A percentile compares a stretch with the other conserved stretches of the same genome.
Evolutionary conservation across 2,888 invertebrate species (phyloP).

Genomic region (Thecophora atra): DNA sequence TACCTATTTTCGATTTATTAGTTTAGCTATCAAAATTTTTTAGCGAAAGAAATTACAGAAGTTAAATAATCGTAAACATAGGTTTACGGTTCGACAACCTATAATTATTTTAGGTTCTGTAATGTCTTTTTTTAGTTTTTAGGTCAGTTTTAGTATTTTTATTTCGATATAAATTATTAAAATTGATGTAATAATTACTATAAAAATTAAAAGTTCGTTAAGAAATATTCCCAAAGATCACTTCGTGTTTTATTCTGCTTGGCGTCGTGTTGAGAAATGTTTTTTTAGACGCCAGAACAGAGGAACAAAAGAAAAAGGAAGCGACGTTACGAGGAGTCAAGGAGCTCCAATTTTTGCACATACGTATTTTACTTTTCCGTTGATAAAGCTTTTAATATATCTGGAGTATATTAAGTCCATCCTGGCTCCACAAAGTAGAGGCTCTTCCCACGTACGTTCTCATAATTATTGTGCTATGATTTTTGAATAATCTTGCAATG

Average conservation of each 20-base stretch:
- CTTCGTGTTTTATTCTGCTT: too few species aligned
- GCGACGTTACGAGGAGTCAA: too few species aligned
- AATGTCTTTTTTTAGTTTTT: constrained; percentile 40
- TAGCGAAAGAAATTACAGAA: constrained; percentile 42
- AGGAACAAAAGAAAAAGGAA: too few species aligned
- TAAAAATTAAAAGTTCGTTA: constrained; percentile 3
- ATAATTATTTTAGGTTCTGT: constrained; percentile 44
- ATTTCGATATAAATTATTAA: constrained; percentile 21
- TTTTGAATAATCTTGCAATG: neutral
- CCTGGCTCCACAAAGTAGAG: too few species aligned
- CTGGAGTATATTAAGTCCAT: too few species aligned
- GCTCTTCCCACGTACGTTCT: too few species aligned
- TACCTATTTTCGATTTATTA: constrained; percentile 9
- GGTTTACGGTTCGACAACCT: neutral
- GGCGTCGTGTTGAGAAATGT: too few species aligned
- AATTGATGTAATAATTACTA: constrained; percentile 27
- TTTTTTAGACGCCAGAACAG: too few species aligned
- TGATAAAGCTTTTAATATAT: too few species aligned
- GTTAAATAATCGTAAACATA: constrained; percentile 29
- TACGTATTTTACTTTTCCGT: too few species aligned
- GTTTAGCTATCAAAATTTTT: constrained; percentile 36
- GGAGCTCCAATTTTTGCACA: too few species aligned
- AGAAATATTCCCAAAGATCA: neutral
- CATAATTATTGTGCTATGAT: neutral
- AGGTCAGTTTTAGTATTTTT: constrained; percentile 35